Percentiles rank a stretch among this genome's conserved stretches.
These are phyloP conservation scores for Phanerotoma sp. DNA, from an alignment of 2,888 invertebrate genomes.

Conservation along the genomic window DNA sequence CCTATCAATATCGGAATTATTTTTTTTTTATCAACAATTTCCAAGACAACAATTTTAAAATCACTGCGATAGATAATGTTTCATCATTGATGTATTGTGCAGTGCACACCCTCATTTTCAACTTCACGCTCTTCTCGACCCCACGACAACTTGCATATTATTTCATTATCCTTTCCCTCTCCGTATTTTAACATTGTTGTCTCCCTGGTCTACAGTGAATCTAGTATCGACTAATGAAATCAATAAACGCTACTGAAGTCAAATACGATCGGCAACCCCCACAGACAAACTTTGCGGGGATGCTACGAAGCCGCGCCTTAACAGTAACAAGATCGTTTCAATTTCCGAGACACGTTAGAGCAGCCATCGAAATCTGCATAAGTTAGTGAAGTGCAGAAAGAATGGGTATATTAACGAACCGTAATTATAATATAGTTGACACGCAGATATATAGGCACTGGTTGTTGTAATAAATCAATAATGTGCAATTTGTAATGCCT, in stretches of 20 bases:
- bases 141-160: slow-evolving; percentile 15
- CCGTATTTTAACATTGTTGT: slow-evolving; percentile 36
- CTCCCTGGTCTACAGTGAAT: slow-evolving; percentile 32
- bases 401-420: too few relatives aligned
- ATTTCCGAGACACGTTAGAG: slow-evolving; percentile 49
- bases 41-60: background rate
- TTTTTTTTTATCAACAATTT: slow-evolving; percentile 49
- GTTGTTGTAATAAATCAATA: too few relatives aligned
- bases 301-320: slow-evolving; percentile 11
- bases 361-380: slow-evolving; percentile 34
- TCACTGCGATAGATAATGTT: background rate
- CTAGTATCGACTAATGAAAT: slow-evolving; percentile 56
- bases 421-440: too few relatives aligned
- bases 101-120: slow-evolving; percentile 15
- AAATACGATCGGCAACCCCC: slow-evolving; percentile 46
- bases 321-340: slow-evolving; percentile 42
- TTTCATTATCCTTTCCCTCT: slow-evolving; percentile 13
- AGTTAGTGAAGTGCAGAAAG: too few relatives aligned
- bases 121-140: slow-evolving; percentile 13
- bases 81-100: slow-evolving; percentile 51
- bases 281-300: slow-evolving; percentile 19
- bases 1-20: slow-evolving; percentile 33
- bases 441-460: too few relatives aligned
- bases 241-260: slow-evolving; percentile 53
- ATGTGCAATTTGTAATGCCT: too few relatives aligned